These are phyloP conservation scores for Parauchenoglanis ngamensis DNA, from an alignment of 2,797 vertebrate species.

Conservation along the genomic window DNA sequence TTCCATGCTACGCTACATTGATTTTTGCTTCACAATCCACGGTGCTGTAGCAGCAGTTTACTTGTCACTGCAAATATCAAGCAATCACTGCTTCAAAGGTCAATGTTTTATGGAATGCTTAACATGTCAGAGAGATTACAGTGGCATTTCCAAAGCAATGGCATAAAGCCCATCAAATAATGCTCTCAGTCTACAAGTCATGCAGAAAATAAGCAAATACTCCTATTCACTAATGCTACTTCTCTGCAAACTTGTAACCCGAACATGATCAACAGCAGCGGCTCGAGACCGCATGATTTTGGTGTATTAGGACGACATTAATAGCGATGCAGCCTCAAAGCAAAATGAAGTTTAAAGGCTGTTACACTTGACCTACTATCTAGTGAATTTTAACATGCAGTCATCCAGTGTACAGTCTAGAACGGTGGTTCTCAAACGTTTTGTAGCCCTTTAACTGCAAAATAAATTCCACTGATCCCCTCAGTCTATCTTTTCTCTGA, in stretches of 20 bases:
- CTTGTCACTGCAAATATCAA: constrained; percentile 72
- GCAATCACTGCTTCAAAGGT: constrained; percentile 66
- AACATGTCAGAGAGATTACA: constrained; percentile 62
- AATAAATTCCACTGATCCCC: too few species aligned
- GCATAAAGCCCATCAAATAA: constrained; percentile 40
- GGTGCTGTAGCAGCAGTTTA: constrained; percentile 60
- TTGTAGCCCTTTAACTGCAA: too few species aligned
- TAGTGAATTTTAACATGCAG: background rate
- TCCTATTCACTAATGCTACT: background rate
- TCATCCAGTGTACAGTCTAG: background rate
- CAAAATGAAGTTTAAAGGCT: background rate
- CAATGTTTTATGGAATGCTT: constrained; percentile 68
- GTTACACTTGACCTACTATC: background rate
- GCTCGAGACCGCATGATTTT: background rate
- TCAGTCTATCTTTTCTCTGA: background rate
- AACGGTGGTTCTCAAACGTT: too few species aligned
- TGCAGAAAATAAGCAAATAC: constrained; percentile 6
- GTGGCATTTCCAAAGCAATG: constrained; percentile 53
- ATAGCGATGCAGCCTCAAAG: background rate
- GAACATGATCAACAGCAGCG: background rate
- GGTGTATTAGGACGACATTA: background rate
- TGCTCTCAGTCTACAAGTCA: constrained; percentile 31
- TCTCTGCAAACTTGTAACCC: background rate
- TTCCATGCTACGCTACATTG: constrained; percentile 56
- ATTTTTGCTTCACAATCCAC: constrained; percentile 62